These are phyloP conservation scores for Equus przewalskii DNA, from an alignment of 2,113 vertebrate species.

Conservation along the genomic window DNA sequence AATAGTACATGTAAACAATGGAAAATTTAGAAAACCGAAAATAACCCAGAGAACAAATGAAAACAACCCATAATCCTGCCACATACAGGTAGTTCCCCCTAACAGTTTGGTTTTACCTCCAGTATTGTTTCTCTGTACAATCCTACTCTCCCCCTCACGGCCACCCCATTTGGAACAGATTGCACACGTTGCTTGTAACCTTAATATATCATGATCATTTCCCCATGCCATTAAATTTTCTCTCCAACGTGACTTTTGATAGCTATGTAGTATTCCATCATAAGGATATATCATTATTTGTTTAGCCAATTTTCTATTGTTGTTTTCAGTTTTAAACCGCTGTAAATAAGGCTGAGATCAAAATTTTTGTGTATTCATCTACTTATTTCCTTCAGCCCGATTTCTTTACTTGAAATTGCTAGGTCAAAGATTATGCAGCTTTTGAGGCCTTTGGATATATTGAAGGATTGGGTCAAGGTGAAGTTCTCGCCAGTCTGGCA, in stretches of 20 bases:
- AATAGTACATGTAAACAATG: background rate
- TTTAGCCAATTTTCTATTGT: background rate
- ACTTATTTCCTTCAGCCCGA: background rate
- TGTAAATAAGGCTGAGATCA: background rate
- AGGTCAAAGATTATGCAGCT: background rate
- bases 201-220: background rate
- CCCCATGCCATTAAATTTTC: background rate
- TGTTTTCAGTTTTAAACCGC: background rate
- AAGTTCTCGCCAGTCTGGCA: background rate
- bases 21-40: background rate
- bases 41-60: background rate
- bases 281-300: constrained; percentile 15
- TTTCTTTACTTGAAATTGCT: constrained; percentile 43
- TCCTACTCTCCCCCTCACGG: background rate
- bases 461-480: background rate
- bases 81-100: too few relatives aligned
- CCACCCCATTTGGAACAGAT: background rate
- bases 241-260: background rate
- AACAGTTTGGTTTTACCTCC: background rate
- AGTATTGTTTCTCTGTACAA: background rate
- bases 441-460: background rate
- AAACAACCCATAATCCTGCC: background rate
- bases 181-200: background rate
- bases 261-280: background rate
- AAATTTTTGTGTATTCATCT: background rate